Evolutionary conservation across 2,888 invertebrate genomes (phyloP), one percentile per base, ranked within the genome.

Genomic region (Imbricaverruca yamaguchii): DNA sequence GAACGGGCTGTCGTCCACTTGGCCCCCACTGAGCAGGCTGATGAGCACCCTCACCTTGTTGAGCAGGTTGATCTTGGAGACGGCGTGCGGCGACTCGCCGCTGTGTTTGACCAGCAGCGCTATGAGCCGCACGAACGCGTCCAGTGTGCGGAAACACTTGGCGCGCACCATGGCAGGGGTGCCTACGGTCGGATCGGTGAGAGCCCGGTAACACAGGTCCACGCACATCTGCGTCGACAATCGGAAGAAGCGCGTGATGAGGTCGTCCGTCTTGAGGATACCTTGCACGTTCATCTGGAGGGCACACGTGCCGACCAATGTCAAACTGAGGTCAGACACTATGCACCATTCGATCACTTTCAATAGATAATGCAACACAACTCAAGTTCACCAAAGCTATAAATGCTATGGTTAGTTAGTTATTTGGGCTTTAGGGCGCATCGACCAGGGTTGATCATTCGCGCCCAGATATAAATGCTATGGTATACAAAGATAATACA

Each of bases 151-250:
- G 88, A 97, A 99, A 87, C 97, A 97, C 87, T 97, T 97, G 82
- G 94, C 93, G 84, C 97, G 91, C 1, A 93, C 91, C 69, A 92
- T 89, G 0, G 91, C 91, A 0, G 85, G 83, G 81, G 82, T 63
- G 13, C 63, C 81, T 82, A 84, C 85, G 82, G 83, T 82, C 53
- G 82, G 82, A 84, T 96, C 96, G 11, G 90, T 90, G 15, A 96
- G 88, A 81, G 92, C 91, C 82, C 96, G 91, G 87, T 97, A 97
- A 65, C 97, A 96, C 82, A 95, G 91, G 87, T 98, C 97, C 4
- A 98, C 94, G 88, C 98, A 98, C 90, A 97, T 93, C 87, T 98
- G 97, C 0, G 97, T 96, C 82, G 97, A 96, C 83, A 98, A 91
- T 77, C 98, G 92, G 90, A 99, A 98, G 89, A 99, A 99, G 63